Evolutionary conservation across 2,113 vertebrate species (phyloP).

Genomic region (Gnathonemus echidnorhynchus): DNA sequence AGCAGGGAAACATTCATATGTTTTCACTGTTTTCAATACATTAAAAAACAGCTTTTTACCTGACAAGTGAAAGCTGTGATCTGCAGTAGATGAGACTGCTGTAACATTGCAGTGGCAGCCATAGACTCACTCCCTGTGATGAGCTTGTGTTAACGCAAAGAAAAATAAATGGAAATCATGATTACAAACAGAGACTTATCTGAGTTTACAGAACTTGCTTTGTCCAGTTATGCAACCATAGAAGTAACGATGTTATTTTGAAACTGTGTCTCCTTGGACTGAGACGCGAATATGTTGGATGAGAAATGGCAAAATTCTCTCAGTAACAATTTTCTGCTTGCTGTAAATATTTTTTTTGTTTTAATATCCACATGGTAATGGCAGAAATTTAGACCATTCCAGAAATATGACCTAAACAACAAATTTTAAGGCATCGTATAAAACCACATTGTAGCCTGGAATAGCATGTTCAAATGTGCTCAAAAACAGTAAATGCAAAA

Average conservation of each 20-base stretch:
- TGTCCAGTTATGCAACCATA: background rate
- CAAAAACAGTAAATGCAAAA: slow-evolving; percentile 39
- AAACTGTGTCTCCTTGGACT: background rate
- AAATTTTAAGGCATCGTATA: background rate
- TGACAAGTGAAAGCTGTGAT: background rate
- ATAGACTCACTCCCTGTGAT: background rate
- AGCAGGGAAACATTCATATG: background rate
- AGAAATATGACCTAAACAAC: background rate
- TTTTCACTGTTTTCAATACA: background rate
- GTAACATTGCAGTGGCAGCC: background rate
- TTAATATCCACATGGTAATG: background rate
- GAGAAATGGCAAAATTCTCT: background rate
- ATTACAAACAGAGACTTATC: background rate
- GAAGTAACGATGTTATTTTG: background rate
- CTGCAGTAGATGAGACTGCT: background rate
- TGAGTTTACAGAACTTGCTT: background rate
- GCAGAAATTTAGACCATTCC: slow-evolving; percentile 6
- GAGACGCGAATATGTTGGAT: background rate
- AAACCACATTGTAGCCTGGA: slow-evolving; percentile 6
- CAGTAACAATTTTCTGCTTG: background rate
- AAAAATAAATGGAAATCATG: background rate
- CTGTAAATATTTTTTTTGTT: background rate
- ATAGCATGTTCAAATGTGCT: slow-evolving; percentile 46
- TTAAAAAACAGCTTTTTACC: background rate
- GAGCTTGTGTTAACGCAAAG: background rate